Percentiles rank a stretch among this genome's conserved stretches.
phyloP scores from a whole-genome alignment of 1,140 invertebrate genomes.

The Nautilus pompilius region DNA sequence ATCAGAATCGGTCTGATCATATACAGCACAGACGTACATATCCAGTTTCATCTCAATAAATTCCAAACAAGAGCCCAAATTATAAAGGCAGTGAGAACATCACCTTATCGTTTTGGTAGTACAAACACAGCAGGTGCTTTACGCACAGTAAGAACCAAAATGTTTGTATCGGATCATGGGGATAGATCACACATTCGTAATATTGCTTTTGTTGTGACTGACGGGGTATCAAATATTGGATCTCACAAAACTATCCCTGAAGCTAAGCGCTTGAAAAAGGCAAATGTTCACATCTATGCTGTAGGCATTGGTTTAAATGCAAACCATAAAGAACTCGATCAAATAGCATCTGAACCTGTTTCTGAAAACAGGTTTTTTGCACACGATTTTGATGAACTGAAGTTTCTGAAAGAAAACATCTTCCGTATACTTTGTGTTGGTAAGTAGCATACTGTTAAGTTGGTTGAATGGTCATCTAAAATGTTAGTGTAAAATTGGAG shows the following conservation, averaged over 20 bases:
- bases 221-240: constrained; percentile 45
- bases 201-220: constrained; percentile 35
- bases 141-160: constrained; percentile 25
- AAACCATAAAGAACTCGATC: constrained; percentile 29
- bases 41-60: constrained; percentile 33
- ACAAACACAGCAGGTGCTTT: constrained; percentile 42
- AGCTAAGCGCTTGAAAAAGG: constrained; percentile 20
- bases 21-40: constrained; percentile 30
- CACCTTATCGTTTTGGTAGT: constrained; percentile 36
- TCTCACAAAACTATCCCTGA: constrained; percentile 34
- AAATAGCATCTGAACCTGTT: constrained; percentile 21
- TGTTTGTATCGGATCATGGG: constrained; percentile 37
- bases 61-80: constrained; percentile 21
- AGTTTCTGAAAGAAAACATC: constrained; percentile 23
- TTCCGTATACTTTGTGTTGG: too few relatives aligned
- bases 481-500: too few relatives aligned
- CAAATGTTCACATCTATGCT: constrained; percentile 36
- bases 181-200: constrained; percentile 33
- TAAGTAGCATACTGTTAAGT: too few relatives aligned
- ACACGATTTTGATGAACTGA: constrained; percentile 32
- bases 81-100: constrained; percentile 26
- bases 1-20: constrained; percentile 35
- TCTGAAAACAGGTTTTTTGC: constrained; percentile 25
- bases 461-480: too few relatives aligned
- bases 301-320: constrained; percentile 33